Evolutionary conservation across 2,113 vertebrate genomes (phyloP).

Genomic region (Mandrillus leucophaeus): DNA sequence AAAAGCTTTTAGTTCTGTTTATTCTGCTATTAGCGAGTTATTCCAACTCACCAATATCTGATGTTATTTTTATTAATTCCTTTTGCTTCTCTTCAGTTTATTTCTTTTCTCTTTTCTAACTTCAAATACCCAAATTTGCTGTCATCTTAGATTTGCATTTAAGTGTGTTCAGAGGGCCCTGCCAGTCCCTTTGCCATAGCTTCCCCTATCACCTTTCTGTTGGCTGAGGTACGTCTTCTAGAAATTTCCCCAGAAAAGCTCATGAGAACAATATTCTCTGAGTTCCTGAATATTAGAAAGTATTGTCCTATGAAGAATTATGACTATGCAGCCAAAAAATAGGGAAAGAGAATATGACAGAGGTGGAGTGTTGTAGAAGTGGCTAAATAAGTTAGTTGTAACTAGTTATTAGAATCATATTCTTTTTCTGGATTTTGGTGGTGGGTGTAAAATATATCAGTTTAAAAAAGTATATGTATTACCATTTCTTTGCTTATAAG

Average conservation of each 20-base stretch:
- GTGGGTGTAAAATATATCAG: neutral
- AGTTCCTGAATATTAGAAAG: neutral
- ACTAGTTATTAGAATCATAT: neutral
- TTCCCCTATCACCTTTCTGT: neutral
- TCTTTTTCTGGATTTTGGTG: neutral
- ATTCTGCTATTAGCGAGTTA: neutral
- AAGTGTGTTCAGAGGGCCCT: neutral
- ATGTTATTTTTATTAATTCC: constrained; percentile 34
- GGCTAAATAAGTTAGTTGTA: neutral
- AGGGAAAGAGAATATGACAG: neutral
- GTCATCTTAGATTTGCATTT: neutral
- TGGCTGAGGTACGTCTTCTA: neutral
- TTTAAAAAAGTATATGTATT: neutral
- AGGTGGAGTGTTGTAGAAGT: neutral
- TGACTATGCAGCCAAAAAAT: neutral
- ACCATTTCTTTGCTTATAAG: neutral
- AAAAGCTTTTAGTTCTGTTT: constrained; percentile 50
- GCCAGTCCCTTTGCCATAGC: neutral
- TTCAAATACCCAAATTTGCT: neutral
- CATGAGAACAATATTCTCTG: neutral
- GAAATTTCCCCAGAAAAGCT: neutral
- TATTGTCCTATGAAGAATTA: neutral
- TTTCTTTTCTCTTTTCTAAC: constrained; percentile 33
- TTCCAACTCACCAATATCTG: neutral
- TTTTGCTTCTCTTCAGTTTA: neutral